These are phyloP conservation scores for Bembecia ichneumoniformis DNA, from an alignment of 2,888 invertebrate genomes.

Conservation along the genomic window DNA sequence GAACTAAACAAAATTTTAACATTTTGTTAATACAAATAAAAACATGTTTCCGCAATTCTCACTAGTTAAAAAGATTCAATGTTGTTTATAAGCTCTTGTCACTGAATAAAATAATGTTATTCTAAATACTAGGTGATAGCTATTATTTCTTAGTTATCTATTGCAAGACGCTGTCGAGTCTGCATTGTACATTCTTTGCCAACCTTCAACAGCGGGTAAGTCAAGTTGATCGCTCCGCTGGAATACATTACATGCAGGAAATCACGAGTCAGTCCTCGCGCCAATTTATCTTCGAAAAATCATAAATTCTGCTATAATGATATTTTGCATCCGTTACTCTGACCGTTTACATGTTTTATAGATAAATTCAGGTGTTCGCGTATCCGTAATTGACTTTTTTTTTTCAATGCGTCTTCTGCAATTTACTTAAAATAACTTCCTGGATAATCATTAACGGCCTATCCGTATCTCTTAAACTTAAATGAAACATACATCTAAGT, in stretches of 20 bases:
- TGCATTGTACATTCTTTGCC: constrained; percentile 13
- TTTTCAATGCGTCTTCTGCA: constrained; percentile 10
- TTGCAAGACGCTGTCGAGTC: background rate
- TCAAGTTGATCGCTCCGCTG: constrained; percentile 30
- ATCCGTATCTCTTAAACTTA: no score
- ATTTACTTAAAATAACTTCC: constrained; percentile 13
- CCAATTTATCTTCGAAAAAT: constrained; percentile 66
- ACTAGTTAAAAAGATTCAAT: no score
- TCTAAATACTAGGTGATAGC: no score
- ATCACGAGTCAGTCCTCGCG: constrained; percentile 58
- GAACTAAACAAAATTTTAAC: no score
- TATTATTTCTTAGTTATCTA: no score
- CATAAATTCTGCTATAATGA: constrained; percentile 63
- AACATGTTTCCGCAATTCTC: no score
- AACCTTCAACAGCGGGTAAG: constrained; percentile 42
- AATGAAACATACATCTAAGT: no score
- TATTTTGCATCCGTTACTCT: constrained; percentile 54
- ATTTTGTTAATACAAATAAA: no score
- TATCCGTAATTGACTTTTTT: constrained; percentile 8
- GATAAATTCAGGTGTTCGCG: constrained; percentile 3
- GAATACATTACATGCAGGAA: constrained; percentile 69
- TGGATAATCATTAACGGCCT: background rate
- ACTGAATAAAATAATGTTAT: no score
- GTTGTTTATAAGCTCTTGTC: no score
- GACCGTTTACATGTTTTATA: constrained; percentile 16